These are phyloP conservation scores for Leuciscus idus DNA, from an alignment of 2,113 vertebrate genomes.

Conservation along the genomic window DNA sequence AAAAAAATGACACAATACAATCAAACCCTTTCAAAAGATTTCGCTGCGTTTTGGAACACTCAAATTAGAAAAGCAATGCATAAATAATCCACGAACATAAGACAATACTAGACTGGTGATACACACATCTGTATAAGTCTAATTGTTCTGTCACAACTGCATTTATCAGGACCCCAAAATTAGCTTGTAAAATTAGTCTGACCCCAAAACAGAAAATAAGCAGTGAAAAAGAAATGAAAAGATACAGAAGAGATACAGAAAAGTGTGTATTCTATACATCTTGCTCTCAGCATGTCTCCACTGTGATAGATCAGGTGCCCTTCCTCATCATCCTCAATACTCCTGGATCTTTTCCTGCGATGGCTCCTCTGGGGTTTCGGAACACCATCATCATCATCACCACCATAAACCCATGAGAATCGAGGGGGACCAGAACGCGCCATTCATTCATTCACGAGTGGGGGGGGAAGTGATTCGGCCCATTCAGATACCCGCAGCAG, in stretches of 20 bases:
- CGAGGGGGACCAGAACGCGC: conserved; percentile 85
- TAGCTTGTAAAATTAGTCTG: conserved; percentile 42
- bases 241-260: conserved; percentile 80
- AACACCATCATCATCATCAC: conserved; percentile 83
- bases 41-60: conserved; percentile 36
- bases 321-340: conserved; percentile 98
- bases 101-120: conserved; percentile 42
- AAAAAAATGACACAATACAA: conserved; percentile 37
- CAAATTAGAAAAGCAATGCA: conserved; percentile 38
- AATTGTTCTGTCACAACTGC: conserved; percentile 40
- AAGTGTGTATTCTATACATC: conserved; percentile 91
- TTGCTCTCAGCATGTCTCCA: conserved; percentile 96
- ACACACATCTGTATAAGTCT: conserved; percentile 29
- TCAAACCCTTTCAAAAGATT: conserved; percentile 31
- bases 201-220: conserved; percentile 77
- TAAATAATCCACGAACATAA: conserved; percentile 37
- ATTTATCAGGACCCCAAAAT: conserved; percentile 51
- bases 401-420: conserved; percentile 79
- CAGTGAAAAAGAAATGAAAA: conserved; percentile 75
- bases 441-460: conserved; percentile 88
- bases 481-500: conserved; percentile 89
- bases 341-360: conserved; percentile 91
- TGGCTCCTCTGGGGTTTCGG: conserved; percentile 90
- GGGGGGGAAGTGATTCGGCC: conserved; percentile 87
- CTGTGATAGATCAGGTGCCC: conserved; percentile 98